These are phyloP conservation scores for Ophion ventricosus DNA, from an alignment of 2,888 invertebrate genomes.

Conservation along the genomic window DNA sequence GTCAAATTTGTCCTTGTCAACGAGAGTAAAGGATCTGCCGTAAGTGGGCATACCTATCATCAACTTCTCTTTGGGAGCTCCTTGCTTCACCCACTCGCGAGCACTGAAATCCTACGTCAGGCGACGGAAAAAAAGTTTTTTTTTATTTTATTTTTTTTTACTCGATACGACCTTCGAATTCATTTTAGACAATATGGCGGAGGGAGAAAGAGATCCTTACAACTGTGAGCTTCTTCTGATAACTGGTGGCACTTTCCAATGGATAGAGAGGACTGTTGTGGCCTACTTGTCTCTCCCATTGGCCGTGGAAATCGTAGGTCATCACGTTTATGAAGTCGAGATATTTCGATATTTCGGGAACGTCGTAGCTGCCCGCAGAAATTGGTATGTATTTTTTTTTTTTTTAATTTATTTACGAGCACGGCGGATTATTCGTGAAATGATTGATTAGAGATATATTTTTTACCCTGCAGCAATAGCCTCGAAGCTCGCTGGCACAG, in stretches of 20 bases:
- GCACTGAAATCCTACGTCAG: slow-evolving; percentile 92
- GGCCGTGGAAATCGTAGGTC: slow-evolving; percentile 98
- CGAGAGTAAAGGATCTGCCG: slow-evolving; percentile 94
- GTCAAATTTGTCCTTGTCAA: slow-evolving; percentile 89
- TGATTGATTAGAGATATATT: not conserved
- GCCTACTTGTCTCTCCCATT: slow-evolving; percentile 96
- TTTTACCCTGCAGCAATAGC: slow-evolving; percentile 93
- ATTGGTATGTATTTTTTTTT: not conserved
- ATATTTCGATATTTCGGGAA: slow-evolving; percentile 96
- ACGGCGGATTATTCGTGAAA: not conserved
- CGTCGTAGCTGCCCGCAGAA: slow-evolving; percentile 88
- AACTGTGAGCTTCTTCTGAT: slow-evolving; percentile 96
- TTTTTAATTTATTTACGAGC: not conserved
- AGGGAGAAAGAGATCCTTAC: slow-evolving; percentile 84
- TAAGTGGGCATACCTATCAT: slow-evolving; percentile 97
- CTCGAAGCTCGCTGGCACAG: slow-evolving; percentile 96
- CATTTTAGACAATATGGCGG: not conserved
- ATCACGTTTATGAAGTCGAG: slow-evolving; percentile 97
- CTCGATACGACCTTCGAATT: slow-evolving; percentile 6
- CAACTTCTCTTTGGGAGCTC: slow-evolving; percentile 96
- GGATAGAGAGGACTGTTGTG: slow-evolving; percentile 96
- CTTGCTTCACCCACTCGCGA: slow-evolving; percentile 95
- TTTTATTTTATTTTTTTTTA: not conserved
- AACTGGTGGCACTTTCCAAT: slow-evolving; percentile 93
- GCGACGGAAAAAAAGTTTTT: slow-evolving; percentile 26